Evolutionary conservation across 2,888 invertebrate species (phyloP).

Genomic region (Stenodema calcarata): DNA sequence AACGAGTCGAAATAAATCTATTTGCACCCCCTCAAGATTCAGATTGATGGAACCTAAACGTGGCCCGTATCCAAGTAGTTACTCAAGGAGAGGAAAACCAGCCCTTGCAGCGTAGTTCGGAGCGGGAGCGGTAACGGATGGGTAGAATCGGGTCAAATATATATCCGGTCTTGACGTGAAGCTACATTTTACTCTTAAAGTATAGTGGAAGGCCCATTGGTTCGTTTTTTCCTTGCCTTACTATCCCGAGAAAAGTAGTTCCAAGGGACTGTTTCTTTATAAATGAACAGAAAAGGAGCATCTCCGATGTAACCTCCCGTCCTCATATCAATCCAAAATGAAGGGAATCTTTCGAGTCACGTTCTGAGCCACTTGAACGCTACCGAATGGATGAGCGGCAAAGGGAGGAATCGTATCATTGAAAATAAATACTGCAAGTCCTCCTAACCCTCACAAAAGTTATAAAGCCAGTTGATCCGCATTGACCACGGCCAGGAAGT

Average conservation of each 20-base stretch:
- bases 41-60: slow-evolving; percentile 34
- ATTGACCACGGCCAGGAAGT: background rate
- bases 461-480: background rate
- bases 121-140: background rate
- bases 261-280: slow-evolving; percentile 42
- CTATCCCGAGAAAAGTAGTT: slow-evolving; percentile 42
- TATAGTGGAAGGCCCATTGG: slow-evolving; percentile 5
- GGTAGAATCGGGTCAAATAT: slow-evolving; percentile 41
- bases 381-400: background rate
- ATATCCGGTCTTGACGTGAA: slow-evolving; percentile 36
- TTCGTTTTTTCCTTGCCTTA: slow-evolving; percentile 9
- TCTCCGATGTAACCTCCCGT: slow-evolving; percentile 17
- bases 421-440: slow-evolving; percentile 27
- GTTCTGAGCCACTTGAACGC: background rate
- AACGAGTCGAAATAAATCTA: slow-evolving; percentile 41
- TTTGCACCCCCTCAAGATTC: slow-evolving; percentile 31
- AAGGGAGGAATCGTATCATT: slow-evolving; percentile 18
- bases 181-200: slow-evolving; percentile 38
- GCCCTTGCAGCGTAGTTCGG: background rate
- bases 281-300: slow-evolving; percentile 22
- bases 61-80: slow-evolving; percentile 34
- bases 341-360: slow-evolving; percentile 36
- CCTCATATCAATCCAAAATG: slow-evolving; percentile 36
- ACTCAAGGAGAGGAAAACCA: background rate
- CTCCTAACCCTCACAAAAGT: background rate